Evolutionary conservation across 35 echinoderm and acorn worm species (phyloP).

Genomic region (Nesometra sesokonis): DNA sequence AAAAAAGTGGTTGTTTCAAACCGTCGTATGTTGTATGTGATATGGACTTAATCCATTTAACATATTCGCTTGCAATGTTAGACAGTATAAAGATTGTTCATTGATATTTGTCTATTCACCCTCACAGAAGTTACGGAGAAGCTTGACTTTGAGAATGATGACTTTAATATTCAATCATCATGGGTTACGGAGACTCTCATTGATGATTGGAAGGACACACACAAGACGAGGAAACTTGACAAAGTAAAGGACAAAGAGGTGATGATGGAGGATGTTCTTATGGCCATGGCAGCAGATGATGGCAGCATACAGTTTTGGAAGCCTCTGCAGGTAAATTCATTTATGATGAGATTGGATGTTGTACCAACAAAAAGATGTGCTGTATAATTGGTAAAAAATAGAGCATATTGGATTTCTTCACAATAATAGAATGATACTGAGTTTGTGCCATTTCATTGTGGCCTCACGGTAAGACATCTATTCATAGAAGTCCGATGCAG

Average conservation of each 20-base stretch:
- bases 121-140: not conserved
- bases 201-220: slow-evolving; percentile 63
- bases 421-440: not conserved
- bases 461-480: too few relatives aligned
- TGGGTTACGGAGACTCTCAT: slow-evolving; percentile 51
- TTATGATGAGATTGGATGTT: too few relatives aligned
- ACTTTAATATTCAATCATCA: not conserved
- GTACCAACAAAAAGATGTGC: too few relatives aligned
- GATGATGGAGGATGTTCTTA: slow-evolving; percentile 61
- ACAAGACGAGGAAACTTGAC: slow-evolving; percentile 74
- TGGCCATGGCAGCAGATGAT: slow-evolving; percentile 74
- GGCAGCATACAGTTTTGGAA: slow-evolving; percentile 74
- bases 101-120: not conserved
- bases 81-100: too few relatives aligned
- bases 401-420: not conserved
- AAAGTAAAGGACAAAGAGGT: slow-evolving; percentile 54
- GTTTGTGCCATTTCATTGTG: too few relatives aligned
- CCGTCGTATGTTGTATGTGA: too few relatives aligned
- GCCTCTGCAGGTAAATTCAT: slow-evolving; percentile 53
- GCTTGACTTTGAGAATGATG: not conserved
- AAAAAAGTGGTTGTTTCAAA: too few relatives aligned
- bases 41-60: too few relatives aligned
- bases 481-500: too few relatives aligned
- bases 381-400: too few relatives aligned
- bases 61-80: too few relatives aligned